A percentile compares a stretch with the other conserved stretches of the same genome.
Evolutionary conservation across 2,888 invertebrate species (phyloP).

Genomic region (Cryptosula pallasiana): DNA sequence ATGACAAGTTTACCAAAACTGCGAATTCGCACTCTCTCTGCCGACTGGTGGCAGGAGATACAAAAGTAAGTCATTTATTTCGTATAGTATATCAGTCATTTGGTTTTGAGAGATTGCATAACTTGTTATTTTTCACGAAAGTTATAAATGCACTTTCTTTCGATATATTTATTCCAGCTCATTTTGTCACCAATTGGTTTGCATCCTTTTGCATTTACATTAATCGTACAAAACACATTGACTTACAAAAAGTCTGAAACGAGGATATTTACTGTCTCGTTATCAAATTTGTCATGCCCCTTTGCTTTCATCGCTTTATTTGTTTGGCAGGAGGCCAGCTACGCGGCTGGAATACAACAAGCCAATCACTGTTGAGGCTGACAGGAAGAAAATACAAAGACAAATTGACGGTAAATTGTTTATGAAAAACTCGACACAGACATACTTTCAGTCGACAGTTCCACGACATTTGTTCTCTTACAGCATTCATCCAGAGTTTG

Average conservation of each 20-base stretch:
- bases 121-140: too few species aligned
- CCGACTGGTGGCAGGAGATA: constrained; percentile 19
- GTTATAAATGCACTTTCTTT: too few species aligned
- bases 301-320: too few species aligned
- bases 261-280: too few species aligned
- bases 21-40: neutral
- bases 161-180: too few species aligned
- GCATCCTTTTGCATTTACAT: too few species aligned
- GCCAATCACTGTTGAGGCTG: neutral
- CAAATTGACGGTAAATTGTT: constrained; percentile 8
- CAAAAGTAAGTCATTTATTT: constrained; percentile 12
- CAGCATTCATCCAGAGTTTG: constrained; percentile 20
- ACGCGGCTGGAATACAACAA: neutral
- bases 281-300: too few species aligned
- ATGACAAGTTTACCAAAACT: neutral
- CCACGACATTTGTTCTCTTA: neutral
- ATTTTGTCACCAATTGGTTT: too few species aligned
- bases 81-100: too few species aligned
- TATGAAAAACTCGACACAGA: constrained; percentile 7
- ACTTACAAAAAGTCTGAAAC: too few species aligned
- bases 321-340: neutral
- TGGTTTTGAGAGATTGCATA: too few species aligned
- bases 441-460: constrained; percentile 6
- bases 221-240: too few species aligned
- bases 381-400: neutral